Evolutionary conservation across 2,797 vertebrate genomes (phyloP).

Genomic region (Gymnothorax reevesii): DNA sequence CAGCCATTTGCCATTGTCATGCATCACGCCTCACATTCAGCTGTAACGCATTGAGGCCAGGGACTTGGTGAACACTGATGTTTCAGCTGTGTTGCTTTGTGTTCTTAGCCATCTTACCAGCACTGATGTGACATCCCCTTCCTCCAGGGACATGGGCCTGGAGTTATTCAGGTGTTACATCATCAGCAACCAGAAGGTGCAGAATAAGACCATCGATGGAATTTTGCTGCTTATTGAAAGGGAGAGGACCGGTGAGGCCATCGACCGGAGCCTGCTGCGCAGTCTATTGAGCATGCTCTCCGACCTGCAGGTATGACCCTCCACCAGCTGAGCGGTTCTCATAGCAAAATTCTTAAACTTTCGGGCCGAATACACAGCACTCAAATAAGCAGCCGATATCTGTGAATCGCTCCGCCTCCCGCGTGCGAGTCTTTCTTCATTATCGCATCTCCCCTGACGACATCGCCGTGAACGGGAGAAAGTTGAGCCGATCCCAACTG

Average conservation of each 20-base stretch:
- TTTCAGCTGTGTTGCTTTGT: not conserved
- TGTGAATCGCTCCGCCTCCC: too few species aligned
- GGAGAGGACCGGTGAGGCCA: conserved; percentile 93
- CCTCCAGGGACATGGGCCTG: conserved; percentile 95
- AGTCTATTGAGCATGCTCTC: conserved; percentile 98
- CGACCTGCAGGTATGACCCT: conserved; percentile 87
- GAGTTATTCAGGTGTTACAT: conserved; percentile 98
- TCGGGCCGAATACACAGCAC: too few species aligned
- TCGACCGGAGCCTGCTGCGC: conserved; percentile 92
- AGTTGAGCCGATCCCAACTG: too few species aligned
- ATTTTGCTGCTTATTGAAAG: conserved; percentile 94
- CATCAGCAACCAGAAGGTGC: conserved; percentile 97
- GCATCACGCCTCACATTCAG: not conserved
- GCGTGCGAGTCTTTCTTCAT: too few species aligned
- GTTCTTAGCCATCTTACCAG: not conserved
- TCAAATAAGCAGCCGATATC: too few species aligned
- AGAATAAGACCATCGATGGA: conserved; percentile 97
- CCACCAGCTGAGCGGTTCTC: not conserved
- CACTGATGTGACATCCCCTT: not conserved
- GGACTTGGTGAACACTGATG: not conserved
- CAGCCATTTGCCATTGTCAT: not conserved
- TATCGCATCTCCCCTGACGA: too few species aligned
- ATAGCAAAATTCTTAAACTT: too few species aligned
- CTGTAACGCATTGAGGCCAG: not conserved
- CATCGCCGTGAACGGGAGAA: too few species aligned